Conservation (phyloP, 35 echinoderm and acorn worm species). For the Eucidaris tribuloides region DNA sequence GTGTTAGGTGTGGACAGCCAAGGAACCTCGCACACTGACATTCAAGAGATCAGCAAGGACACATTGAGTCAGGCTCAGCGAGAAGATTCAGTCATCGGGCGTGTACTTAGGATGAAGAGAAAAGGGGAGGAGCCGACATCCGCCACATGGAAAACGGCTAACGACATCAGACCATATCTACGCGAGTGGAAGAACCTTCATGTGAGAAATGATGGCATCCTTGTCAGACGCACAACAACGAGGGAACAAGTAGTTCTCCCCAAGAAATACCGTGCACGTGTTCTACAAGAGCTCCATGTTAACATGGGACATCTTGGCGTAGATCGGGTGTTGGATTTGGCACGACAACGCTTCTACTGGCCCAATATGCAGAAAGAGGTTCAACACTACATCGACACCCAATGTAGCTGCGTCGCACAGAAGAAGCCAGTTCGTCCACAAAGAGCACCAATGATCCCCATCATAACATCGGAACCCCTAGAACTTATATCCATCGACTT, state of each 20-base stretch:
- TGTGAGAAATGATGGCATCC: conserved; percentile 21
- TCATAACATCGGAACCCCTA: conserved; percentile 2
- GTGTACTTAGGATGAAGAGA: background rate
- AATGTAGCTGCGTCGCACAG: conserved; percentile 13
- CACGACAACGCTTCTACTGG: conserved; percentile 50
- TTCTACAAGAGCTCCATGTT: conserved; percentile 29
- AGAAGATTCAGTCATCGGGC: background rate
- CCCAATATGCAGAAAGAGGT: conserved; percentile 29
- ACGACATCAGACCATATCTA: background rate
- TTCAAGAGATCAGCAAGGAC: background rate
- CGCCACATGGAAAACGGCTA: background rate
- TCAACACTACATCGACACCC: conserved; percentile 33
- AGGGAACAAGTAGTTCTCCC: conserved; percentile 35
- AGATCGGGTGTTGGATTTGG: conserved; percentile 1
- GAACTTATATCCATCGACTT: conserved; percentile 61
- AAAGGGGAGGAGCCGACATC: background rate
- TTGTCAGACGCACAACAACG: background rate
- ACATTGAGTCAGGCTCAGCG: background rate
- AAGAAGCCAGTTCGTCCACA: background rate
- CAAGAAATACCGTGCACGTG: background rate
- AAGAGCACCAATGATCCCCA: conserved; percentile 23
- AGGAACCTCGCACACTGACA: conserved; percentile 6
- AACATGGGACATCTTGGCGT: conserved; percentile 61
- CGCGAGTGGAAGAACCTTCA: conserved; percentile 17
- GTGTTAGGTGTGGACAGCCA: too few species aligned